These are phyloP conservation scores for Myripristis jacobus DNA, from an alignment of 2,797 vertebrate genomes.

Conservation along the genomic window DNA sequence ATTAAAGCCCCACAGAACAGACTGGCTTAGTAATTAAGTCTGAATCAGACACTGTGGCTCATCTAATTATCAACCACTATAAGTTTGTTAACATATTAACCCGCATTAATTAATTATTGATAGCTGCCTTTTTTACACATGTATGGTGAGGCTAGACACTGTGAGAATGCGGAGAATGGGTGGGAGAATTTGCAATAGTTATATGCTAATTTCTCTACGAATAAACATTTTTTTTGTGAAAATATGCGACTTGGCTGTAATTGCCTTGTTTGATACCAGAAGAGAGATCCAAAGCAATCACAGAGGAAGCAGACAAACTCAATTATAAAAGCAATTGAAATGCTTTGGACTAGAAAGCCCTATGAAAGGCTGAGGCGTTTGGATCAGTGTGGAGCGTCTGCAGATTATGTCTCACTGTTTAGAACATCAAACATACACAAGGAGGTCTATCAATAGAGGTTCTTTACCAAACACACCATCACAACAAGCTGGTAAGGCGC, in stretches of 20 bases:
- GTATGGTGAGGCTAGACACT: constrained; percentile 22
- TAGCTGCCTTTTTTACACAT: constrained; percentile 54
- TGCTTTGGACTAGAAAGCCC: constrained; percentile 78
- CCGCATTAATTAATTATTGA: constrained; percentile 82
- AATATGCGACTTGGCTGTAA: constrained; percentile 75
- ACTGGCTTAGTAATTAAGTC: constrained; percentile 79
- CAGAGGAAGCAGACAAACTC: constrained; percentile 78
- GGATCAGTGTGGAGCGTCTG: constrained; percentile 70
- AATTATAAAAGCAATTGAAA: constrained; percentile 82
- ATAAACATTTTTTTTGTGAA: constrained; percentile 58
- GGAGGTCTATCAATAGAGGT: constrained; percentile 72
- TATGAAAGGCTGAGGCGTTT: constrained; percentile 75
- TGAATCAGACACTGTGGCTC: constrained; percentile 78
- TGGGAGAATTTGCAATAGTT: constrained; percentile 52
- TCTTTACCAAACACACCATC: constrained; percentile 58
- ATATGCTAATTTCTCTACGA: constrained; percentile 55
- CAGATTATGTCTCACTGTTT: constrained; percentile 77
- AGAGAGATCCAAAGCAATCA: constrained; percentile 79
- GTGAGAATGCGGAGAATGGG: constrained; percentile 5
- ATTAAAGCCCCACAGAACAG: constrained; percentile 79
- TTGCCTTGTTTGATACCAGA: constrained; percentile 79
- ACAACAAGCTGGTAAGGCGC: constrained; percentile 37
- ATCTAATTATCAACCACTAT: constrained; percentile 81
- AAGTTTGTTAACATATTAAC: constrained; percentile 84
- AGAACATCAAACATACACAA: constrained; percentile 77